Conservation (phyloP, 2,888 invertebrate genomes). For the Drosophila melanosoma region DNA sequence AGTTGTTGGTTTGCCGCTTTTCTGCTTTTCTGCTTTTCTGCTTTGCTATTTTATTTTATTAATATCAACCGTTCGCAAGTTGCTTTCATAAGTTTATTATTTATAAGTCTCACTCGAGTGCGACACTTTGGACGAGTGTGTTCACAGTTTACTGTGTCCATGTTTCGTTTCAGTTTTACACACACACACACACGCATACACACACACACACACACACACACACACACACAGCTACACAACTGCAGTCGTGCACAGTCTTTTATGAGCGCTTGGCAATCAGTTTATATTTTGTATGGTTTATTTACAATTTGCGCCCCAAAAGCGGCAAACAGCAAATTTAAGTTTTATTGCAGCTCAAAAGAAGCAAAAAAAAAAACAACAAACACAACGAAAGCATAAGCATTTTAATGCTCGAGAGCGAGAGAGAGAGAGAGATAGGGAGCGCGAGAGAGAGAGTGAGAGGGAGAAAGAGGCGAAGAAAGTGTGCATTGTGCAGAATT, state of each 20-base stretch:
- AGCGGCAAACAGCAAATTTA: slow-evolving; percentile 52
- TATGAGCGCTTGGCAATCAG: slow-evolving; percentile 60
- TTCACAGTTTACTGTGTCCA: slow-evolving; percentile 42
- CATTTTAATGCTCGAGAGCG: slow-evolving; percentile 35
- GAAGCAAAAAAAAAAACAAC: not conserved
- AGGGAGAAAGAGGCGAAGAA: not conserved
- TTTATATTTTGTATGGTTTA: slow-evolving; percentile 71
- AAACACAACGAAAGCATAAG: slow-evolving; percentile 20
- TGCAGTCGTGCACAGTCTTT: slow-evolving; percentile 42
- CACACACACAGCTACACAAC: not conserved
- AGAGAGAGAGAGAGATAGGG: too few species aligned
- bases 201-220: not conserved
- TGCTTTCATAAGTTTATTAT: slow-evolving; percentile 74
- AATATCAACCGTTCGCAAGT: slow-evolving; percentile 42
- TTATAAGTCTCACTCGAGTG: slow-evolving; percentile 73
- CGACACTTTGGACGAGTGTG: slow-evolving; percentile 61
- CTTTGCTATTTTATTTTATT: slow-evolving; percentile 59
- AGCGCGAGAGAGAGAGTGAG: not conserved
- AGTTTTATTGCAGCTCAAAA: slow-evolving; percentile 49
- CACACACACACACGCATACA: slow-evolving; percentile 15
- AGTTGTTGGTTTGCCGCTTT: slow-evolving; percentile 25
- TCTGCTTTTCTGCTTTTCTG: slow-evolving; percentile 33
- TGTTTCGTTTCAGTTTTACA: slow-evolving; percentile 2
- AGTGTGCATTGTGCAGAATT: slow-evolving; percentile 32
- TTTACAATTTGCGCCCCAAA: slow-evolving; percentile 62